Evolutionary conservation across 2,113 vertebrate genomes (phyloP).

Genomic region (Poeciliopsis turrubarensis): DNA sequence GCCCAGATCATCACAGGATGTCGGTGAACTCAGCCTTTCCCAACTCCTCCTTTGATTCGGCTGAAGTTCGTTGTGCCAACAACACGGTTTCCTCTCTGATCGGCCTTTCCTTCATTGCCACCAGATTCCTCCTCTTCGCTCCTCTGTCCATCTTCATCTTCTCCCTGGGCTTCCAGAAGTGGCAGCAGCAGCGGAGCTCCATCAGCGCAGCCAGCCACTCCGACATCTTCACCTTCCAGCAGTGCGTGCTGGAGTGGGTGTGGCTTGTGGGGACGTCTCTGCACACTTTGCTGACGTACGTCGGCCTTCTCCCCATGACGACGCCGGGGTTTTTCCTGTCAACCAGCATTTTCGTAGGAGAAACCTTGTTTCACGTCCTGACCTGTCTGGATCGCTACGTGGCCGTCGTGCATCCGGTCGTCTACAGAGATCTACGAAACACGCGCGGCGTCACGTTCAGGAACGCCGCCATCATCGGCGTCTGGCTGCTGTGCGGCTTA

Average conservation of each 20-base stretch:
- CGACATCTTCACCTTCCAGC: constrained; percentile 14
- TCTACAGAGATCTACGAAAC: constrained; percentile 8
- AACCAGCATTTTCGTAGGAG: not conserved
- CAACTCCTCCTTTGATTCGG: not conserved
- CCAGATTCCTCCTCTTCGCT: not conserved
- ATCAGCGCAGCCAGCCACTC: not conserved
- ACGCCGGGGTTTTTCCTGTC: not conserved
- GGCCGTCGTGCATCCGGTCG: constrained; percentile 28
- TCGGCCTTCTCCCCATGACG: not conserved
- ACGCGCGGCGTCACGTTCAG: constrained; percentile 9
- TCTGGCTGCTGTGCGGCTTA: constrained; percentile 14
- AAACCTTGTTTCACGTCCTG: constrained; percentile 1
- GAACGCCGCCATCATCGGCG: not conserved
- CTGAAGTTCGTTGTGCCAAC: not conserved
- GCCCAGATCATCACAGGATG: not conserved
- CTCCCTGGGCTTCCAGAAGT: not conserved
- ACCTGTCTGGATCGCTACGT: constrained; percentile 39
- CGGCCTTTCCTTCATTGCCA: not conserved
- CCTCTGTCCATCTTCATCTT: constrained; percentile 17
- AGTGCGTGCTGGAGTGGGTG: not conserved
- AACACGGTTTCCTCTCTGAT: not conserved
- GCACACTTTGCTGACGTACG: not conserved
- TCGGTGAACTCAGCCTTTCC: not conserved
- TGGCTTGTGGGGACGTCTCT: not conserved
- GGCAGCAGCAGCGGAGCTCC: not conserved